Evolutionary conservation across 64 coral and sea anemone species (phyloP).

Genomic region (Platygyra sinensis): DNA sequence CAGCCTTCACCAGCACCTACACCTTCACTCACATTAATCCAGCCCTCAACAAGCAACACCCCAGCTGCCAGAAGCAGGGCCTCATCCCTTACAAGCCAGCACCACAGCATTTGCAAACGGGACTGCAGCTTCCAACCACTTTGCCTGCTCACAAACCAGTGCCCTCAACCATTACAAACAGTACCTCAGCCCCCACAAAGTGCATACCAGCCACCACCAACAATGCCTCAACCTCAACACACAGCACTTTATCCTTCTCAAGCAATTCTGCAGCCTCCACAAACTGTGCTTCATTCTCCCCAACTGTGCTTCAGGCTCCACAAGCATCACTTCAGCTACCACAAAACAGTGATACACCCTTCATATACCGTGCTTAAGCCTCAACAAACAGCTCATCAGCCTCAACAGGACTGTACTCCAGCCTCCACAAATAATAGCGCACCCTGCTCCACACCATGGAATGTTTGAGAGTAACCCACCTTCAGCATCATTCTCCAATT

Average conservation of each 20-base stretch:
- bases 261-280: background rate
- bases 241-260: background rate
- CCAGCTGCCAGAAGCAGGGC: background rate
- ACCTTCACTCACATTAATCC: background rate
- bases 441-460: background rate
- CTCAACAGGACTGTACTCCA: background rate
- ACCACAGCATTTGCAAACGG: background rate
- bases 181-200: background rate
- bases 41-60: background rate
- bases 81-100: background rate
- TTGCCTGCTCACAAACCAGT: background rate
- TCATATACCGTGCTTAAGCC: background rate
- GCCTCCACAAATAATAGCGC: background rate
- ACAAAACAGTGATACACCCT: background rate
- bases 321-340: background rate
- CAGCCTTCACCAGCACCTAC: background rate
- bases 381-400: background rate
- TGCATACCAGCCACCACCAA: background rate
- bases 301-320: background rate
- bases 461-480: background rate
- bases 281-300: background rate
- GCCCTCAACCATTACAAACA: conserved; percentile 3
- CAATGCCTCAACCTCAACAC: background rate
- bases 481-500: conserved; percentile 9
- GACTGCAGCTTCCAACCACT: background rate